Evolutionary conservation across 1,140 invertebrate species (phyloP).

Genomic region (Leucophenga varia): DNA sequence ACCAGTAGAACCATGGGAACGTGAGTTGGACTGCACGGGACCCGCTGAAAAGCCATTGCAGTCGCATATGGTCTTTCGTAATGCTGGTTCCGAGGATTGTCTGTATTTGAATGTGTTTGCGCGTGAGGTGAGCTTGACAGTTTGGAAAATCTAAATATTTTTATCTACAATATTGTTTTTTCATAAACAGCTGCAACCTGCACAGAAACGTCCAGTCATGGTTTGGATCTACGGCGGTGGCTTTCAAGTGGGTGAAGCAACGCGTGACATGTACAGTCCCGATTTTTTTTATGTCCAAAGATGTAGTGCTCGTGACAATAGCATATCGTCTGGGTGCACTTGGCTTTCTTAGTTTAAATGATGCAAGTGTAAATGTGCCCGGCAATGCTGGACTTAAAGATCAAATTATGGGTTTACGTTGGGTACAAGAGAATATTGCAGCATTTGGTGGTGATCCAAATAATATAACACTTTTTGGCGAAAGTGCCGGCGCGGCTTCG

Average conservation of each 20-base stretch:
- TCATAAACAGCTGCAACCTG: constrained; percentile 35
- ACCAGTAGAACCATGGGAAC: constrained; percentile 59
- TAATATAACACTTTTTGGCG: constrained; percentile 61
- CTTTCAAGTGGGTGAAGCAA: constrained; percentile 60
- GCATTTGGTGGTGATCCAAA: constrained; percentile 65
- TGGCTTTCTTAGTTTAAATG: constrained; percentile 64
- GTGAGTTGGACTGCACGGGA: constrained; percentile 47
- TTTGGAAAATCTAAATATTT: no score
- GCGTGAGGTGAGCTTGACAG: constrained; percentile 54
- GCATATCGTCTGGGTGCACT: constrained; percentile 58
- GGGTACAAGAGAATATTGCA: constrained; percentile 65
- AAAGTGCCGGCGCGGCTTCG: constrained; percentile 59
- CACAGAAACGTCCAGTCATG: constrained; percentile 38
- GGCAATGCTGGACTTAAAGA: constrained; percentile 63
- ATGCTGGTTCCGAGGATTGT: constrained; percentile 60
- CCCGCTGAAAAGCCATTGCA: constrained; percentile 49
- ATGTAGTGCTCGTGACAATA: constrained; percentile 57
- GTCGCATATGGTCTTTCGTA: constrained; percentile 42
- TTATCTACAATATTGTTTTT: no score
- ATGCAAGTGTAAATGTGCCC: constrained; percentile 61
- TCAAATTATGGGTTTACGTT: constrained; percentile 61
- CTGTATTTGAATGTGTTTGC: constrained; percentile 61
- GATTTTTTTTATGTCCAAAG: constrained; percentile 63
- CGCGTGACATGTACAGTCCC: constrained; percentile 56
- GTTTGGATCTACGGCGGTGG: constrained; percentile 69